A percentile compares a stretch with the other conserved stretches of the same genome.
These are phyloP conservation scores for Drosophila robusta DNA, from an alignment of 2,888 invertebrate genomes.

Conservation along the genomic window DNA sequence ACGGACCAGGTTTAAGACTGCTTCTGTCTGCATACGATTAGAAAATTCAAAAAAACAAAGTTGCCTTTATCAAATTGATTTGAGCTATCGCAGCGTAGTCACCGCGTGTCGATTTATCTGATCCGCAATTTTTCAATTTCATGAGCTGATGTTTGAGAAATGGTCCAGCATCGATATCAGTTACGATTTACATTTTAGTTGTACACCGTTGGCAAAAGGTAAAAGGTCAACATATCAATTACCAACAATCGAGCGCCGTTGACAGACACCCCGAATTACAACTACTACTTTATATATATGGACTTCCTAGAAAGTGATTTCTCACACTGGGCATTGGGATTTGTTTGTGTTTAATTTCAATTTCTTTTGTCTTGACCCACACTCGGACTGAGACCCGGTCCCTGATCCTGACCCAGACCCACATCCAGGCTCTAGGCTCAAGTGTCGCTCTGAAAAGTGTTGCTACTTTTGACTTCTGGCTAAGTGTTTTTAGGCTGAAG, in stretches of 20 bases:
- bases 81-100: slow-evolving; percentile 12
- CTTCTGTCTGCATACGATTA: slow-evolving; percentile 28
- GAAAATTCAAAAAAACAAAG: background rate
- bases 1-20: slow-evolving; percentile 15
- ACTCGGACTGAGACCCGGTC: background rate
- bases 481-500: slow-evolving; percentile 60
- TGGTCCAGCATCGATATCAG: slow-evolving; percentile 63
- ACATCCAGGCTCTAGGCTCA: slow-evolving; percentile 45
- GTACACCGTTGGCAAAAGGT: slow-evolving; percentile 39
- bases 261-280: slow-evolving; percentile 58
- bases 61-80: slow-evolving; percentile 29
- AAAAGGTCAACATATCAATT: slow-evolving; percentile 78
- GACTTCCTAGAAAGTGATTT: slow-evolving; percentile 77
- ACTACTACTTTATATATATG: slow-evolving; percentile 1
- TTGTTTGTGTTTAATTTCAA: slow-evolving; percentile 80
- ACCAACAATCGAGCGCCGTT: slow-evolving; percentile 69
- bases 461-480: slow-evolving; percentile 76
- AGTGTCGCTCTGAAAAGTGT: slow-evolving; percentile 62
- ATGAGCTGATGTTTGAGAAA: slow-evolving; percentile 74
- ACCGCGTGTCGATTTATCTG: slow-evolving; percentile 60
- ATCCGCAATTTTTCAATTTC: slow-evolving; percentile 78
- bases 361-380: slow-evolving; percentile 66
- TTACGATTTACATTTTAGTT: slow-evolving; percentile 75
- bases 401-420: slow-evolving; percentile 3
- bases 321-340: slow-evolving; percentile 69